Percentiles rank a stretch among this genome's conserved stretches.
Conservation (phyloP, 1,140 invertebrate species). For the Philaenus spumarius region DNA sequence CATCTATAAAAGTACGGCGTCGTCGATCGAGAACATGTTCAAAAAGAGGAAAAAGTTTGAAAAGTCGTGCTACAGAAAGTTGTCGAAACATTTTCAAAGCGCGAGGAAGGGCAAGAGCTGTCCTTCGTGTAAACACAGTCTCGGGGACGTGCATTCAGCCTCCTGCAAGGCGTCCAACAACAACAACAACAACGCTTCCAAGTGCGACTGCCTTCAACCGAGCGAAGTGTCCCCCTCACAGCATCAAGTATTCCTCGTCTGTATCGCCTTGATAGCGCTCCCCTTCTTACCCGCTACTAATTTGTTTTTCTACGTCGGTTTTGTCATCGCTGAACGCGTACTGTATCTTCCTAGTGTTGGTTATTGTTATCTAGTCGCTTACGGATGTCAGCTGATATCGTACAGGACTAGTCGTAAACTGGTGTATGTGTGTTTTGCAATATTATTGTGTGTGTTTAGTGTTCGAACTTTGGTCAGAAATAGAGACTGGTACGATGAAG, state of each 20-base stretch:
- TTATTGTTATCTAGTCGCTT: constrained; percentile 79
- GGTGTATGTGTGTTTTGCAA: constrained; percentile 34
- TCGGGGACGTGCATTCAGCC: constrained; percentile 40
- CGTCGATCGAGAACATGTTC: not conserved
- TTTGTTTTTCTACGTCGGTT: constrained; percentile 92
- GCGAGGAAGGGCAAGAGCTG: constrained; percentile 1
- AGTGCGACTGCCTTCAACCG: constrained; percentile 35
- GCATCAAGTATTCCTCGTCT: constrained; percentile 18
- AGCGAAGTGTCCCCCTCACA: constrained; percentile 1
- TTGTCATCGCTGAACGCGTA: constrained; percentile 92
- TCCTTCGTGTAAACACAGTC: constrained; percentile 8
- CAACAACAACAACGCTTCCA: constrained; percentile 44
- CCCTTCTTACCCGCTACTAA: constrained; percentile 94
- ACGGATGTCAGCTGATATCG: constrained; percentile 45
- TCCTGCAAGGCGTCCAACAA: constrained; percentile 42
- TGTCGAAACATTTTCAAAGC: not conserved
- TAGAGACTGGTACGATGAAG: constrained; percentile 87
- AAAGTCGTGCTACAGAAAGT: not conserved
- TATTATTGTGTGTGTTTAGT: constrained; percentile 62
- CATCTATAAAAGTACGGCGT: constrained; percentile 3
- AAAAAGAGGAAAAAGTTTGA: not conserved
- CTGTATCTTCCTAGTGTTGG: constrained; percentile 94
- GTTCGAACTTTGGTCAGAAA: constrained; percentile 76
- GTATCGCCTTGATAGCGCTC: constrained; percentile 68
- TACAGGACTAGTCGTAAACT: constrained; percentile 33